Evolutionary conservation across 2,797 vertebrate genomes (phyloP).

Genomic region (Syndactyla subalaris): DNA sequence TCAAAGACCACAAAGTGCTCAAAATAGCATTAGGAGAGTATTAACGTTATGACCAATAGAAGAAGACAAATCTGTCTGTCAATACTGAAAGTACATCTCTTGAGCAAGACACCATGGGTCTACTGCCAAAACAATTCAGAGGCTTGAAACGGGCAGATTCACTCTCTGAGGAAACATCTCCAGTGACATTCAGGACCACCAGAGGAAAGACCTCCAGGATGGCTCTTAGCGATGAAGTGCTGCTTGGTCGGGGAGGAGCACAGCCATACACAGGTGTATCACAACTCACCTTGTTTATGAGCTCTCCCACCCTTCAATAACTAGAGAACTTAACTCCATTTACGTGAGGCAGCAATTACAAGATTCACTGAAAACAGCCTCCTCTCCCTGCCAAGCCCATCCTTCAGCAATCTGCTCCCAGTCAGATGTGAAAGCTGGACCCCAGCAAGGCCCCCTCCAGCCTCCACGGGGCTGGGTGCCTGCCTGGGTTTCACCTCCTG

Average conservation of each 20-base stretch:
- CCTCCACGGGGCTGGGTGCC: neutral
- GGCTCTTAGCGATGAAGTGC: neutral
- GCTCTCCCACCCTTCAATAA: neutral
- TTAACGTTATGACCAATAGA: neutral
- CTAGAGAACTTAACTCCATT: neutral
- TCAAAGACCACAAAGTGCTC: neutral
- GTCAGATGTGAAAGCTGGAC: neutral
- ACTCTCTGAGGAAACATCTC: neutral
- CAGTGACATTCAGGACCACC: neutral
- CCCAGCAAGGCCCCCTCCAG: neutral
- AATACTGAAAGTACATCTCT: neutral
- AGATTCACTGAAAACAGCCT: neutral
- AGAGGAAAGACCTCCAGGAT: neutral
- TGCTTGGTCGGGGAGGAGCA: neutral
- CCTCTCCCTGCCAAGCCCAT: neutral
- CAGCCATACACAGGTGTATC: neutral
- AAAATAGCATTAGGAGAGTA: neutral
- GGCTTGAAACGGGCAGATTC: neutral
- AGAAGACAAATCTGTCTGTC: neutral
- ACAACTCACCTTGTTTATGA: neutral
- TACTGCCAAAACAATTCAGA: neutral
- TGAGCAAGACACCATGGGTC: neutral
- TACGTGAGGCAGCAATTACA: neutral
- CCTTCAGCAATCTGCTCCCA: neutral
- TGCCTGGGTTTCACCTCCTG: neutral